A percentile compares a stretch with the other conserved stretches of the same genome.
Conservation (phyloP, 2,888 invertebrate genomes). For the Brachylomia viminalis region DNA sequence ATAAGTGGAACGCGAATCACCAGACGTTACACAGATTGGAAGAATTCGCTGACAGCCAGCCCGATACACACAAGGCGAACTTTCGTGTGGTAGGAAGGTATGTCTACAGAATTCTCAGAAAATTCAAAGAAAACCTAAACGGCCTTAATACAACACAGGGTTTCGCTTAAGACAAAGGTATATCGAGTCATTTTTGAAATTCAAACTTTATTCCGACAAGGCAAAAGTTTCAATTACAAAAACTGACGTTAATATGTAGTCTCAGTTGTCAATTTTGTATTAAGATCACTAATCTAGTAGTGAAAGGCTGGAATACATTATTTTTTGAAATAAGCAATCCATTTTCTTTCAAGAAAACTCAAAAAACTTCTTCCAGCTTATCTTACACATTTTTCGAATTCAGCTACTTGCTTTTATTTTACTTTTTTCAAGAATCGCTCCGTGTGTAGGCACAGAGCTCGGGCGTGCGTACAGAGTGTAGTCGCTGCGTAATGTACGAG, state of each 20-base stretch:
- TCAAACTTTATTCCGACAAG: not conserved
- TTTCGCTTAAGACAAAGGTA: not conserved
- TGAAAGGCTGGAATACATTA: not conserved
- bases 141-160: not conserved
- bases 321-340: not conserved
- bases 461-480: constrained; percentile 63
- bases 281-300: not conserved
- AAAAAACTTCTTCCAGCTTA: not conserved
- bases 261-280: not conserved
- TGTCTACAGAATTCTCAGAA: not conserved
- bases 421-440: constrained; percentile 41
- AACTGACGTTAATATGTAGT: not conserved
- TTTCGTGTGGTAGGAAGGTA: not conserved
- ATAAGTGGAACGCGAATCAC: constrained; percentile 89
- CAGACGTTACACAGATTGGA: constrained; percentile 89
- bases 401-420: not conserved
- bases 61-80: constrained; percentile 64
- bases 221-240: not conserved
- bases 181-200: not conserved
- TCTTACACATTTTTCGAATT: too few relatives aligned
- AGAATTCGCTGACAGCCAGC: constrained; percentile 82
- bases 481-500: constrained; percentile 69
- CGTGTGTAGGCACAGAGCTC: constrained; percentile 65
- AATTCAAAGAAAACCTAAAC: not conserved
- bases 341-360: not conserved